A percentile compares a stretch with the other conserved stretches of the same genome.
Conservation (phyloP, 2,888 invertebrate species). For the Apamea anceps region DNA sequence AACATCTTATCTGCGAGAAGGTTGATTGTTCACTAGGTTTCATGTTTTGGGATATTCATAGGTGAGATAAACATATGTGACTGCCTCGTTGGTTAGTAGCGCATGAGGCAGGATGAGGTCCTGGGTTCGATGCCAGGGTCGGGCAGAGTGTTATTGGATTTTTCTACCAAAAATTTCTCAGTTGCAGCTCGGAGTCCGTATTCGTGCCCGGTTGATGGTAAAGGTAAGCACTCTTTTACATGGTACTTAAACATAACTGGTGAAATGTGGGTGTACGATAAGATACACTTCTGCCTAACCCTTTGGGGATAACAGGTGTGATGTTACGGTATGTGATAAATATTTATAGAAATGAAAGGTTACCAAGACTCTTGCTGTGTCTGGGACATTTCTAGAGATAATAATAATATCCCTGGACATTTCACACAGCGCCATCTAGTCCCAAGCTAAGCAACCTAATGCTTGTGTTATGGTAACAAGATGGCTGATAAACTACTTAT, state of each 20-base stretch:
- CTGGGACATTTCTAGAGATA: neutral
- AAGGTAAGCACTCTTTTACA: neutral
- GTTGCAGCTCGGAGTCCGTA: neutral
- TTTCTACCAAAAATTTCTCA: neutral
- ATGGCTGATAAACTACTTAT: too few species aligned
- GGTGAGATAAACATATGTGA: neutral
- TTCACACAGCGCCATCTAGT: too few species aligned
- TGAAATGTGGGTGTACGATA: neutral
- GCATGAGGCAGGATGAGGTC: neutral
- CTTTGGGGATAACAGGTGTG: neutral
- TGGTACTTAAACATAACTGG: neutral
- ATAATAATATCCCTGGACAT: too few species aligned
- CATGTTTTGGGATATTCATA: slow-evolving; percentile 5
- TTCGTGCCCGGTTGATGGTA: neutral
- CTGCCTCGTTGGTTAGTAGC: neutral
- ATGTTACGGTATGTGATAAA: neutral
- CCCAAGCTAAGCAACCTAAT: too few species aligned
- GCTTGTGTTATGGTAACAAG: too few species aligned
- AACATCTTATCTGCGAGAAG: slow-evolving; percentile 42
- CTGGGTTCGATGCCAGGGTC: neutral
- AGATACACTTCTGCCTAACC: neutral
- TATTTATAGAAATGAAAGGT: neutral
- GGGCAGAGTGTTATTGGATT: accelerated
- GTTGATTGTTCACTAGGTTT: slow-evolving; percentile 50
- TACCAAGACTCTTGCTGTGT: neutral